These are phyloP conservation scores for Villa cingulata DNA, from an alignment of 2,888 invertebrate genomes.

Conservation along the genomic window DNA sequence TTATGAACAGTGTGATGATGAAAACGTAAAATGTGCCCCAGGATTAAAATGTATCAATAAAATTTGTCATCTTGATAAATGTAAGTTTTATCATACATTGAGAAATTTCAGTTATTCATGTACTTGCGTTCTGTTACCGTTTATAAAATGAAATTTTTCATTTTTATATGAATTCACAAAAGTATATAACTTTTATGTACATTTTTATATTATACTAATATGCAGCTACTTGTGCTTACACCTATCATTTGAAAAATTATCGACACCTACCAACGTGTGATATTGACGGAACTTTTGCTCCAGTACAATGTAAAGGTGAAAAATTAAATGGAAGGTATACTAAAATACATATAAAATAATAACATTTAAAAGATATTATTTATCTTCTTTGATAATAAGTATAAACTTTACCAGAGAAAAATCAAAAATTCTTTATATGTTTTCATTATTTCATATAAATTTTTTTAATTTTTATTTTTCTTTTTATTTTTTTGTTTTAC, in stretches of 20 bases:
- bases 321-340: constrained; percentile 43
- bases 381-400: no score
- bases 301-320: constrained; percentile 55
- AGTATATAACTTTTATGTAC: no score
- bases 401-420: no score
- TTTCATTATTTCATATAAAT: no score
- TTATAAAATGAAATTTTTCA: no score
- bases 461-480: no score
- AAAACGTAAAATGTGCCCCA: neutral
- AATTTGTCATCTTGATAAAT: constrained; percentile 19
- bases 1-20: constrained; percentile 2
- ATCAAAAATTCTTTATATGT: no score
- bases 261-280: constrained; percentile 39
- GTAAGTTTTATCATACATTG: constrained; percentile 14
- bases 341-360: neutral
- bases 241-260: constrained; percentile 16
- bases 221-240: constrained; percentile 17
- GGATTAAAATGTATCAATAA: constrained; percentile 3
- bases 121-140: no score
- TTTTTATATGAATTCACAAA: no score
- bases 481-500: no score
- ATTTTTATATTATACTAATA: neutral
- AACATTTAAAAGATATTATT: no score
- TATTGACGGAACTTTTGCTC: constrained; percentile 43
- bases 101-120: neutral